A percentile compares a stretch with the other conserved stretches of the same genome.
Conservation (phyloP, 2,797 vertebrate genomes). For the Echiichthys vipera region DNA sequence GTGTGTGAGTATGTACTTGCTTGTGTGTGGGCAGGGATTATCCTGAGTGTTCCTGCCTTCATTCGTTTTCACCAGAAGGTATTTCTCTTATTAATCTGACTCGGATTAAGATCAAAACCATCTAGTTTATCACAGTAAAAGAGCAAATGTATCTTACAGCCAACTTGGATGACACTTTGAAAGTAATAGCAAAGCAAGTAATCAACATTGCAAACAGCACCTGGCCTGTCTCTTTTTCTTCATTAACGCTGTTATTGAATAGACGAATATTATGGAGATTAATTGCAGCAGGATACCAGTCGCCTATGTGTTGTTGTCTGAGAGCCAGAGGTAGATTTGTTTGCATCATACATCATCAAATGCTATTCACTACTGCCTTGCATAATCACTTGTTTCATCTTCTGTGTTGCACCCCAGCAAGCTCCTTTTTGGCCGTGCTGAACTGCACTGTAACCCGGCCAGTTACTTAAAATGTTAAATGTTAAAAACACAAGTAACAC, state of each 20-base stretch:
- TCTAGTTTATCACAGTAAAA: constrained; percentile 8
- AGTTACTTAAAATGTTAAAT: too few relatives aligned
- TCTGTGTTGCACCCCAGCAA: constrained; percentile 43
- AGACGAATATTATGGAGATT: constrained; percentile 67
- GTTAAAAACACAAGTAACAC: constrained; percentile 71
- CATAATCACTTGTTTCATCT: constrained; percentile 61
- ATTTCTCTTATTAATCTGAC: constrained; percentile 41
- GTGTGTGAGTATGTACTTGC: background rate
- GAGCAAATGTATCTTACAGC: constrained; percentile 16
- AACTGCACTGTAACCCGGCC: constrained; percentile 58
- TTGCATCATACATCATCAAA: constrained; percentile 74
- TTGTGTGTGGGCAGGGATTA: constrained; percentile 28
- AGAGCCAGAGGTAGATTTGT: constrained; percentile 62
- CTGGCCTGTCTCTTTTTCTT: constrained; percentile 20
- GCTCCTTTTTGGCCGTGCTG: constrained; percentile 47
- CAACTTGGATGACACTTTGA: constrained; percentile 44
- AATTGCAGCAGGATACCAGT: constrained; percentile 55
- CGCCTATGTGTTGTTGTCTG: constrained; percentile 40
- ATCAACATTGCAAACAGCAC: constrained; percentile 43
- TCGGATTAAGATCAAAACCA: constrained; percentile 13
- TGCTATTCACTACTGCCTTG: constrained; percentile 32
- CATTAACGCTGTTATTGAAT: constrained; percentile 38
- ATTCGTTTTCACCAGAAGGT: constrained; percentile 18
- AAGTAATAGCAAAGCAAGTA: constrained; percentile 43
- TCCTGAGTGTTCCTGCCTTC: constrained; percentile 9